phyloP scores from a whole-genome alignment of 53 echinoderm and acorn worm species.

The Mesocentrotus franciscanus region DNA sequence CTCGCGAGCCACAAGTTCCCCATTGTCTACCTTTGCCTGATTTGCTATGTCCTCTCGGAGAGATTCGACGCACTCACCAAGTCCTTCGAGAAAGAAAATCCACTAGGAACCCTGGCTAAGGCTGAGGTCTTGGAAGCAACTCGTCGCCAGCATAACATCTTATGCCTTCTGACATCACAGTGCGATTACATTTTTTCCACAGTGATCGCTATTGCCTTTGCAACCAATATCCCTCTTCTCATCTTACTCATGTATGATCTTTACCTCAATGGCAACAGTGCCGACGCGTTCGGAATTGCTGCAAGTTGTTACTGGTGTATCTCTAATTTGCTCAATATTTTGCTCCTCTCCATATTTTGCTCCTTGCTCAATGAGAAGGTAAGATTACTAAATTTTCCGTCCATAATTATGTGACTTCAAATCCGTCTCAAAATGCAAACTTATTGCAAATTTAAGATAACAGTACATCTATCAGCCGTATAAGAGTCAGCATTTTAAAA shows the following conservation, averaged over 20 bases:
- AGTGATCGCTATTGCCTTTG: slow-evolving; percentile 30
- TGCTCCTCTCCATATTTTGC: slow-evolving; percentile 15
- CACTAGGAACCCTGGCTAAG: not conserved
- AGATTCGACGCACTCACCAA: slow-evolving; percentile 33
- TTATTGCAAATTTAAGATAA: not conserved
- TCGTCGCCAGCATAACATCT: slow-evolving; percentile 53
- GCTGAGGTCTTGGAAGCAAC: slow-evolving; percentile 13
- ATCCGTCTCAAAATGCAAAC: not conserved
- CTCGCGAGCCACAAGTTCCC: slow-evolving; percentile 46
- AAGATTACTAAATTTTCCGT: not conserved
- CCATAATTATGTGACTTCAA: too few relatives aligned
- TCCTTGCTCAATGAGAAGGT: slow-evolving; percentile 43
- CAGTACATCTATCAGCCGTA: not conserved
- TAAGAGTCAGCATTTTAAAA: too few relatives aligned
- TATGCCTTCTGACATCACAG: not conserved
- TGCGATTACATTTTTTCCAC: slow-evolving; percentile 43
- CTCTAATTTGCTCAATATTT: slow-evolving; percentile 35
- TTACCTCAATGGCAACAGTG: not conserved
- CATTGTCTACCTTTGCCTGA: slow-evolving; percentile 38
- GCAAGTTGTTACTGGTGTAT: not conserved
- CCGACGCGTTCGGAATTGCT: not conserved
- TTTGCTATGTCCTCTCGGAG: slow-evolving; percentile 43
- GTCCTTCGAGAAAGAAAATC: slow-evolving; percentile 21
- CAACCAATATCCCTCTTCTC: slow-evolving; percentile 27
- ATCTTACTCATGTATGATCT: slow-evolving; percentile 48